Evolutionary conservation across 30 jellyfish, hydroid and myxozoan genomes (phyloP), one percentile per base, ranked within the genome.

Genomic region (Aurelia sp.): DNA sequence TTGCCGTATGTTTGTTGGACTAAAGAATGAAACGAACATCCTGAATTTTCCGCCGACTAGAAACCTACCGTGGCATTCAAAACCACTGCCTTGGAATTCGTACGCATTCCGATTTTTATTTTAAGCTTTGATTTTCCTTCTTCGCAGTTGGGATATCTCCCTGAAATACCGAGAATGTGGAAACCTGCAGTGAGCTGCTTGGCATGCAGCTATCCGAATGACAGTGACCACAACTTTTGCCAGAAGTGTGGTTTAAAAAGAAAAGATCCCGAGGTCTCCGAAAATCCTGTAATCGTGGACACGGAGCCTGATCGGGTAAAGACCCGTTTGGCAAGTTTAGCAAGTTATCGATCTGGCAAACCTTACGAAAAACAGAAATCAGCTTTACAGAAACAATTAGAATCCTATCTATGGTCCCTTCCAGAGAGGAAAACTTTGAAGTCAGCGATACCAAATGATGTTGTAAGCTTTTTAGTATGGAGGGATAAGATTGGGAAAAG

Each of bases 361-460:
- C 79, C 79, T 23, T 69, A 69, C 48, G 62, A 69, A 37, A 30
- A 37, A 3, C 79, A 69, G 62, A 69, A 69, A 15, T 21, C 27
- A 58, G 48, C 41, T 22, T 61, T 69, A 30, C 79, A 69, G 79
- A 21, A 23, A 17, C 50, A 70, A 5, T 17, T 70, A 62, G 80
- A 70, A 37, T 70, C 63, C 10, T 44, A 6, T 10, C 15, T 6
- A 0, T 44, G 52, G 52, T 44, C 55, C 55, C 55, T 44, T 10
- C 80, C 52, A 2, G 27, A 8, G 64, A 18, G 21, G 15, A 61
- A 61, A 30, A 23, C 48, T 37, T 37, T 37, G 48, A 37, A 1
- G 48, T 37, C 48, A 6, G 48, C 48, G 48, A 37, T 60, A 16
- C 79, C n/a, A 13, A 21, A 61, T 11, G 61, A 70, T 17, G 35